phyloP scores from a whole-genome alignment of 2,113 vertebrate species.

The Malaclemys terrapin region DNA sequence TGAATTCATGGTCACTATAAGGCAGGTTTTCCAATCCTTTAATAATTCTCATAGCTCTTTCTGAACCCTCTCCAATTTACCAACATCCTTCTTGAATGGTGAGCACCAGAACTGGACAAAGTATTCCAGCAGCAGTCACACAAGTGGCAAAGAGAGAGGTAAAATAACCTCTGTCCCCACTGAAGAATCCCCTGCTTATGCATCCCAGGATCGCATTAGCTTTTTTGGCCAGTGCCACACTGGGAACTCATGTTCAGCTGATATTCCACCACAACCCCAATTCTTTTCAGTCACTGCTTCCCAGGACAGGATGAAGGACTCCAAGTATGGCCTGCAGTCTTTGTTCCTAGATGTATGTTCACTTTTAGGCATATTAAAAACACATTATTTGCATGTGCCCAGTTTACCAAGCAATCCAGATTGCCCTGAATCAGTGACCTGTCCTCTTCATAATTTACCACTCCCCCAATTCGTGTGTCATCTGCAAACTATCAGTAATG shows the following conservation, averaged over 20 bases:
- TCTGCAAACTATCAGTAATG: not conserved
- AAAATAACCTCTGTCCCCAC: not conserved
- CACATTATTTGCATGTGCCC: not conserved
- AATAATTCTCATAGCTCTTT: not conserved
- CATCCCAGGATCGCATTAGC: not conserved
- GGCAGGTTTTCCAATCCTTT: not conserved
- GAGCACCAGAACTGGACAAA: not conserved
- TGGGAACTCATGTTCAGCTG: not conserved
- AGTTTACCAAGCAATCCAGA: not conserved
- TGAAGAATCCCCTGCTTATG: not conserved
- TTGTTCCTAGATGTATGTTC: not conserved
- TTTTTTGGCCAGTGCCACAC: not conserved
- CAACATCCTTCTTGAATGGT: not conserved
- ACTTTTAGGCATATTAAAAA: not conserved
- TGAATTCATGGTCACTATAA: too few species aligned
- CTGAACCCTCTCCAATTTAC: not conserved
- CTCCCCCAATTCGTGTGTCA: not conserved
- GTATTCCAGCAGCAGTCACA: not conserved
- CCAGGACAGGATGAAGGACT: not conserved
- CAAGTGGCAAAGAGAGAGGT: not conserved
- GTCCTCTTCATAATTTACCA: not conserved
- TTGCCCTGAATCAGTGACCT: not conserved
- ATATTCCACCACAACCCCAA: not conserved
- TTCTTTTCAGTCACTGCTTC: not conserved
- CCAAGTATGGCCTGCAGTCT: not conserved